Conservation (phyloP, 2,113 vertebrate genomes). For the Cyanistes caeruleus region DNA sequence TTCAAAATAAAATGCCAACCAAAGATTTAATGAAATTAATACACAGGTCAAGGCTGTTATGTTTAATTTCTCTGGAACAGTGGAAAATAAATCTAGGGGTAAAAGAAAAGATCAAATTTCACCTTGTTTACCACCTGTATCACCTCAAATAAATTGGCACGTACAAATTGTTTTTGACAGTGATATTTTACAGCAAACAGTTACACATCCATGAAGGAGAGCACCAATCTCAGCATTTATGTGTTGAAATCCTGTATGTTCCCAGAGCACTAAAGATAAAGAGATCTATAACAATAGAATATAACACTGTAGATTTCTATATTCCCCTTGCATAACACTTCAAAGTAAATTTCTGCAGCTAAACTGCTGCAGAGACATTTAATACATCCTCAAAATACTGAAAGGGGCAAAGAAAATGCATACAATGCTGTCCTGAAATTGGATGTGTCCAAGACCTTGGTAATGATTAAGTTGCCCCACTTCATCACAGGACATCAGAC, state of each 20-base stretch:
- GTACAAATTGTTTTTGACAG: neutral
- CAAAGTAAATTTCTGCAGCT: neutral
- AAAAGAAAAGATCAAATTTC: neutral
- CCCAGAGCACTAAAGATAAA: neutral
- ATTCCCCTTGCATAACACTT: neutral
- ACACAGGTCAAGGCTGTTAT: neutral
- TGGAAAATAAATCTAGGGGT: neutral
- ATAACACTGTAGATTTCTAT: neutral
- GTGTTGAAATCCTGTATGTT: neutral
- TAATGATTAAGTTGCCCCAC: neutral
- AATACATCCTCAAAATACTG: neutral
- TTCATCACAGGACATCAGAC: neutral
- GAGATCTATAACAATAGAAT: neutral
- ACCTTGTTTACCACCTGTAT: neutral
- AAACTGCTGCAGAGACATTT: neutral
- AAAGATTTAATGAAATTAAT: neutral
- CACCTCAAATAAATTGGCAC: neutral
- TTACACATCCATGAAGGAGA: neutral
- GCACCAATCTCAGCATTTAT: neutral
- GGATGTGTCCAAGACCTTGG: neutral
- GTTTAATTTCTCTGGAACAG: neutral
- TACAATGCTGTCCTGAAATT: neutral
- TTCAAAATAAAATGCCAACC: rapidly evolving
- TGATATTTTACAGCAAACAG: neutral
- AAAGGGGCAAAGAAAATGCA: neutral